These are phyloP conservation scores for Aporrectodea caliginosa DNA, from an alignment of 1,140 invertebrate species.

Conservation along the genomic window DNA sequence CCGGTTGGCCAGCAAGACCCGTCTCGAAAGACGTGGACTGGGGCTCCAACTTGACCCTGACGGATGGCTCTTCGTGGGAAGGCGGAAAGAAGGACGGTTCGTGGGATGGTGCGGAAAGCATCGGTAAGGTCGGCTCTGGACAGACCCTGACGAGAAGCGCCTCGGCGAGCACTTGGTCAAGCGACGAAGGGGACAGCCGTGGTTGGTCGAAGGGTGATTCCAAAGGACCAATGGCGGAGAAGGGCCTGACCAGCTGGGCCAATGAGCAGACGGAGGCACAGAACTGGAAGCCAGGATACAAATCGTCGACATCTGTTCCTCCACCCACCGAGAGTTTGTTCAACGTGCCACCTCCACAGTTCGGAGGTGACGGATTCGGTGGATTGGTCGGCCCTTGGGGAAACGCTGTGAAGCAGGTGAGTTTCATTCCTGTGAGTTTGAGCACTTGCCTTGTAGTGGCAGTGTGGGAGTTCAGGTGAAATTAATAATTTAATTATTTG, in stretches of 20 bases:
- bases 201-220: no score
- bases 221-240: not conserved
- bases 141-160: not conserved
- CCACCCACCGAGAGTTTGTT: not conserved
- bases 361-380: not conserved
- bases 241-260: not conserved
- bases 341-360: not conserved
- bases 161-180: not conserved
- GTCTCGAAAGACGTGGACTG: not conserved
- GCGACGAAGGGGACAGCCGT: not conserved
- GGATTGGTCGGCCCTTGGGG: not conserved
- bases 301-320: not conserved
- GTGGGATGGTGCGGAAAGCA: no score
- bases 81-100: no score
- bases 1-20: not conserved
- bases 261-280: not conserved
- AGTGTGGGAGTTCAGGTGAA: no score
- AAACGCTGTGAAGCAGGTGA: not conserved
- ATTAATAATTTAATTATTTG: no score
- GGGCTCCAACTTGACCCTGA: not conserved
- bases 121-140: slow-evolving; percentile 29
- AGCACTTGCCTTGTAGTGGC: not conserved
- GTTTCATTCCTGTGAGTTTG: no score
- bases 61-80: not conserved
- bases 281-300: not conserved